phyloP scores from a whole-genome alignment of 2,797 vertebrate genomes.

The Xerus rutilus region DNA sequence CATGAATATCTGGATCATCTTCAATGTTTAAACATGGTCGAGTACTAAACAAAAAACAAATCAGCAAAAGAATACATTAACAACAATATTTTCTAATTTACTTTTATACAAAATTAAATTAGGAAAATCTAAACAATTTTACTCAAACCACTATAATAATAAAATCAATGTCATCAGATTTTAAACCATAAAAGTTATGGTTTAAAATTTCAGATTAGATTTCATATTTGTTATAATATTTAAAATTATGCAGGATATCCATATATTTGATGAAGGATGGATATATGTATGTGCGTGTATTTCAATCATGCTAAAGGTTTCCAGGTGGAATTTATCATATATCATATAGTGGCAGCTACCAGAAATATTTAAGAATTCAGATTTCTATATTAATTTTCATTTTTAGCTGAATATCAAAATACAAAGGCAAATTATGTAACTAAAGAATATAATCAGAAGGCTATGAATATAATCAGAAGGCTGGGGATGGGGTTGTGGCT shows the following conservation, averaged over 20 bases:
- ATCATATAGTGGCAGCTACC: not conserved
- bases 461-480: not conserved
- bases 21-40: slow-evolving; percentile 92
- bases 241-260: not conserved
- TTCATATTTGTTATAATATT: slow-evolving; percentile 45
- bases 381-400: slow-evolving; percentile 6
- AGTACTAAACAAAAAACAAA: slow-evolving; percentile 86
- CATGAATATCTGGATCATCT: slow-evolving; percentile 90
- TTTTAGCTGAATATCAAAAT: slow-evolving; percentile 52
- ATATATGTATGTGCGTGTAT: not conserved
- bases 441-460: not conserved
- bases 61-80: slow-evolving; percentile 47
- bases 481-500: not conserved
- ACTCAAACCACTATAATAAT: slow-evolving; percentile 34
- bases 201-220: slow-evolving; percentile 50
- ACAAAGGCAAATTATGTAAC: slow-evolving; percentile 39
- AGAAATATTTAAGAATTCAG: slow-evolving; percentile 2
- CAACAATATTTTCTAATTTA: slow-evolving; percentile 48
- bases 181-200: slow-evolving; percentile 47
- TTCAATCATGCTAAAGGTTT: not conserved
- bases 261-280: not conserved
- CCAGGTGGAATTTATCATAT: slow-evolving; percentile 14
- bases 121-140: slow-evolving; percentile 54
- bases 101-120: slow-evolving; percentile 36
- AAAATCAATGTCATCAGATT: slow-evolving; percentile 48